Evolutionary conservation across 2,888 invertebrate genomes (phyloP), one percentile per base, ranked within the genome.

Genomic region (Polymixis flavicincta): DNA sequence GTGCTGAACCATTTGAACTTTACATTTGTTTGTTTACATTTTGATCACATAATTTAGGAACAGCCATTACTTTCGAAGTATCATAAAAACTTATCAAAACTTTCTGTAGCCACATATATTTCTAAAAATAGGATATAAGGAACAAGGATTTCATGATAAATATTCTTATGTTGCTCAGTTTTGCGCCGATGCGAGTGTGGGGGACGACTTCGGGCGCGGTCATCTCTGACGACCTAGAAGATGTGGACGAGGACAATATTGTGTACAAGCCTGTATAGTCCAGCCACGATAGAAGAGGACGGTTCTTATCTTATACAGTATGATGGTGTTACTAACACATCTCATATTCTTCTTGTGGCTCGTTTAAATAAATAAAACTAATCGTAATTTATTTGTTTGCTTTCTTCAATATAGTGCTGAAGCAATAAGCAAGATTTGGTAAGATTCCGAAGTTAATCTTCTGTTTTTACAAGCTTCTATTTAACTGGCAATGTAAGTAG

Each of bases 211-310:
- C 66, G 5, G 74, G 77, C 8, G 25, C 48, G 3, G 45, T 71
- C 45, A 59, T 82, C 14, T 42, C 76, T 2, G 89, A 90, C 6
- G 88, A 90, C 59, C 65, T 80, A 1, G 86, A 88, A 2, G 92
- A 92, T 0, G 74, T 88, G 6, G 91, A 92, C 52, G 92, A 92
- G 70, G 90, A 92, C 11, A 86, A 80, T 66, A 78, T 89, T 69
- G 79, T 89, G 17, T 90, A 92, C 85, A 92, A 89, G 75, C 90
- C 91, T 55, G 87, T 92, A 69, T 92, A 87, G 89, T 69, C 71
- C 74, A 28, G 60, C 64, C 19, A n/a, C 19, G n/a, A 67, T 5
- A 17, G 14, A 17, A n/a, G 37, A 64, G 13, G 19, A 63, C 19
- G 73, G 71, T 19, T 32, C 42, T 63, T 50, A 67, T 73, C 55